Evolutionary conservation across 2,797 vertebrate genomes (phyloP).

Genomic region (Poeciliopsis paucimaculata): DNA sequence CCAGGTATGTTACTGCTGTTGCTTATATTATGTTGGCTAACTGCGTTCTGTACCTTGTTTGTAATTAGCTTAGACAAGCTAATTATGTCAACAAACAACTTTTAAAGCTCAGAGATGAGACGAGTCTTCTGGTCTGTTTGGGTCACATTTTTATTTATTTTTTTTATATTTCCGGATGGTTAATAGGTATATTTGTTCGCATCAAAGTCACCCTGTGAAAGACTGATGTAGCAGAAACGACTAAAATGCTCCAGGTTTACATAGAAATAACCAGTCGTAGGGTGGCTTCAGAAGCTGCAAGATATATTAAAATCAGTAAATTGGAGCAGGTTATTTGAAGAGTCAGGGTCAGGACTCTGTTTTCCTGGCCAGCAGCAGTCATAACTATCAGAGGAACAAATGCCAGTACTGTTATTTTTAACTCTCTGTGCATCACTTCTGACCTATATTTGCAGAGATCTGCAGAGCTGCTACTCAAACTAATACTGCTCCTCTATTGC

Average conservation of each 20-base stretch:
- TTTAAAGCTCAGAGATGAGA: constrained; percentile 25
- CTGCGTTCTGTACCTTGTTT: neutral
- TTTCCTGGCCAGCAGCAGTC: constrained; percentile 39
- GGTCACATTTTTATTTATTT: constrained; percentile 4
- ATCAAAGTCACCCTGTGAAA: neutral
- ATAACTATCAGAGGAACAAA: constrained; percentile 53
- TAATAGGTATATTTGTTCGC: neutral
- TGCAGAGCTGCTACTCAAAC: constrained; percentile 10
- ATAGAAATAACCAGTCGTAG: neutral
- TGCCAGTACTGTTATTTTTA: constrained; percentile 72
- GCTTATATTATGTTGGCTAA: neutral
- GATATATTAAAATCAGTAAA: constrained; percentile 13
- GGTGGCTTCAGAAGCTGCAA: constrained; percentile 3
- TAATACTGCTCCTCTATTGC: neutral
- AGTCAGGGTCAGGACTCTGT: constrained; percentile 24
- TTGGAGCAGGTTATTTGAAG: constrained; percentile 1
- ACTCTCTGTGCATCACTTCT: constrained; percentile 12
- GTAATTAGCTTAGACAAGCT: constrained; percentile 34
- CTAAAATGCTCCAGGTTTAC: neutral
- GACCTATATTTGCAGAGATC: constrained; percentile 25
- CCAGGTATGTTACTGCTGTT: neutral
- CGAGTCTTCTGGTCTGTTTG: constrained; percentile 20
- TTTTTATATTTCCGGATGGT: neutral
- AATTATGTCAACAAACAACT: constrained; percentile 70
- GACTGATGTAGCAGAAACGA: neutral